phyloP scores from a whole-genome alignment of 2,113 vertebrate species.

The Heterochromis multidens region DNA sequence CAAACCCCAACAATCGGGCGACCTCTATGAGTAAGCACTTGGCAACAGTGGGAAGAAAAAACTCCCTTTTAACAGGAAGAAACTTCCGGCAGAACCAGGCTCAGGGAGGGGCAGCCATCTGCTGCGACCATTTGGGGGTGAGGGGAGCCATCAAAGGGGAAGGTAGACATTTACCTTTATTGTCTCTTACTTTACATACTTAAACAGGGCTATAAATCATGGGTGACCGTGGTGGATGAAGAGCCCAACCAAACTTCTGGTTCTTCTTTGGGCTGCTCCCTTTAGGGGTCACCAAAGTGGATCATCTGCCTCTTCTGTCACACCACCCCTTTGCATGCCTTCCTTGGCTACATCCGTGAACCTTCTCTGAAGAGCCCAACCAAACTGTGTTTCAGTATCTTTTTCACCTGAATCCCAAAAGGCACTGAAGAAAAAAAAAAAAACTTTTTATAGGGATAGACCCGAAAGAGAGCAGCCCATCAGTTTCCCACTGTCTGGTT shows the following conservation, averaged over 20 bases:
- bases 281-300: too few relatives aligned
- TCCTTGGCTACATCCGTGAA: not conserved
- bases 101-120: too few relatives aligned
- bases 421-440: not conserved
- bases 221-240: not conserved
- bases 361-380: not conserved
- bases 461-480: not conserved
- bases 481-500: not conserved
- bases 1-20: too few relatives aligned
- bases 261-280: too few relatives aligned
- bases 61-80: too few relatives aligned
- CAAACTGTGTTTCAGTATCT: not conserved
- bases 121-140: too few relatives aligned
- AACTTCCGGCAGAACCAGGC: too few relatives aligned
- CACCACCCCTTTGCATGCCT: not conserved
- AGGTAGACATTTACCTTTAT: not conserved
- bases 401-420: not conserved
- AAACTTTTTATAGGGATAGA: not conserved
- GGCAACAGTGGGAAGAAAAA: too few relatives aligned
- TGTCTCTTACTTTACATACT: not conserved
- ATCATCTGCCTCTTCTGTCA: not conserved
- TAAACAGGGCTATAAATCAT: not conserved
- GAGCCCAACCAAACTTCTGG: not conserved
- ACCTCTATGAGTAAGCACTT: too few relatives aligned
- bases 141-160: too few relatives aligned